phyloP scores from a whole-genome alignment of 2,113 vertebrate species.

The Sialia sialis region DNA sequence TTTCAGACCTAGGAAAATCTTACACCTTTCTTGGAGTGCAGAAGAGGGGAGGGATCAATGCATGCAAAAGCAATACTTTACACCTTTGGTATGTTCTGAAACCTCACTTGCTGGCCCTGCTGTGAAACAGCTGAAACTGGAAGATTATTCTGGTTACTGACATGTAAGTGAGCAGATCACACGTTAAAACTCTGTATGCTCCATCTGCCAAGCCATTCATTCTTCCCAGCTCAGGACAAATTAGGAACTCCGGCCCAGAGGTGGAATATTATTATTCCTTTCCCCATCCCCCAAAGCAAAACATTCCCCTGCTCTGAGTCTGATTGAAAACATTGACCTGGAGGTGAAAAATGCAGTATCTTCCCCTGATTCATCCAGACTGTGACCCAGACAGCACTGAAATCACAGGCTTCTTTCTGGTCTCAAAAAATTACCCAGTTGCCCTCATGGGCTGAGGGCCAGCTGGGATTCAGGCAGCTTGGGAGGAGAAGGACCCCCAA shows the following conservation, averaged over 20 bases:
- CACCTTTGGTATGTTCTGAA: slow-evolving; percentile 45
- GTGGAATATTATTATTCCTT: slow-evolving; percentile 24
- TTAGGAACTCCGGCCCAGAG: slow-evolving; percentile 31
- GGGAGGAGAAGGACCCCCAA: background rate
- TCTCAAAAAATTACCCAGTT: background rate
- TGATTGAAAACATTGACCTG: slow-evolving; percentile 21
- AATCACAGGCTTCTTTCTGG: background rate
- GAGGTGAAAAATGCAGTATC: background rate
- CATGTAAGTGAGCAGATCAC: slow-evolving; percentile 57
- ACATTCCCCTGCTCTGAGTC: background rate
- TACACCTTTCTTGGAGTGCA: background rate
- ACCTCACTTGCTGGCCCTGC: slow-evolving; percentile 4
- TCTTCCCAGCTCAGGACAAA: slow-evolving; percentile 23
- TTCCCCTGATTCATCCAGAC: background rate
- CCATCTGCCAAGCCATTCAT: slow-evolving; percentile 40
- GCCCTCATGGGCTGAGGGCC: background rate
- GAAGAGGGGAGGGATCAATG: background rate
- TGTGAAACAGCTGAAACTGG: slow-evolving; percentile 40
- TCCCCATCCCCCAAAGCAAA: slow-evolving; percentile 7
- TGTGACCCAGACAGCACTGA: background rate
- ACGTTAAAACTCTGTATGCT: slow-evolving; percentile 38
- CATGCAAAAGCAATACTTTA: background rate
- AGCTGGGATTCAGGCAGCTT: background rate
- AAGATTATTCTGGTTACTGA: slow-evolving; percentile 32
- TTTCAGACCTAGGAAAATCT: background rate